A percentile compares a stretch with the other conserved stretches of the same genome.
Evolutionary conservation across 2,113 vertebrate genomes (phyloP).

Genomic region (Proteles cristata): DNA sequence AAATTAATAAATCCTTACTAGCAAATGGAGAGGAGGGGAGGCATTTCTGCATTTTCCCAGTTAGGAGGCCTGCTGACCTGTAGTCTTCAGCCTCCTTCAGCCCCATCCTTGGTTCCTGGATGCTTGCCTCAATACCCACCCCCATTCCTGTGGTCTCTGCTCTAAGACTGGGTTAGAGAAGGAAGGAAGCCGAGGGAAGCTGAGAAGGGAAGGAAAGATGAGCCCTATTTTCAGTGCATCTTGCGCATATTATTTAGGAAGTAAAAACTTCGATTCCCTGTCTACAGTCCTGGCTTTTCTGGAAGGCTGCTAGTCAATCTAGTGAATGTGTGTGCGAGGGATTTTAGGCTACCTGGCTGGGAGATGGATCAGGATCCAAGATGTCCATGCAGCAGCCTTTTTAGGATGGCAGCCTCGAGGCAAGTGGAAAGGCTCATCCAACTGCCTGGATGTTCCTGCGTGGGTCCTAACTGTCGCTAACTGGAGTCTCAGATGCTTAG

Average conservation of each 20-base stretch:
- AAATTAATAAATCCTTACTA: no score
- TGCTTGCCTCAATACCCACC: not conserved
- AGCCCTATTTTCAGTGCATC: not conserved
- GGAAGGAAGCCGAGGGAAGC: not conserved
- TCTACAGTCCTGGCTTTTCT: not conserved
- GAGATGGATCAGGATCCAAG: not conserved
- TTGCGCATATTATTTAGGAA: not conserved
- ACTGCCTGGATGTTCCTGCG: not conserved
- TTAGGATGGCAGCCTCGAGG: not conserved
- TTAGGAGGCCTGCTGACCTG: not conserved
- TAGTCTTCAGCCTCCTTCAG: not conserved
- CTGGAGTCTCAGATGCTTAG: not conserved
- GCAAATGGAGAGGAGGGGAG: not conserved
- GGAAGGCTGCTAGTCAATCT: not conserved
- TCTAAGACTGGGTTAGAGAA: not conserved
- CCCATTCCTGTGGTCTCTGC: not conserved
- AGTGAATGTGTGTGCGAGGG: fast-evolving
- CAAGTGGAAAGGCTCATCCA: not conserved
- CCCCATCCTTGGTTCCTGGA: not conserved
- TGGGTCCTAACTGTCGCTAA: not conserved
- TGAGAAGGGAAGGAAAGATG: not conserved
- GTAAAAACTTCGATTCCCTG: not conserved
- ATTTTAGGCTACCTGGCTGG: not conserved
- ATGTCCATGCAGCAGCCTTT: not conserved
- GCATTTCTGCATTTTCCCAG: not conserved